Evolutionary conservation across 2,888 invertebrate species (phyloP).

Genomic region (Eremobia ochroleuca): DNA sequence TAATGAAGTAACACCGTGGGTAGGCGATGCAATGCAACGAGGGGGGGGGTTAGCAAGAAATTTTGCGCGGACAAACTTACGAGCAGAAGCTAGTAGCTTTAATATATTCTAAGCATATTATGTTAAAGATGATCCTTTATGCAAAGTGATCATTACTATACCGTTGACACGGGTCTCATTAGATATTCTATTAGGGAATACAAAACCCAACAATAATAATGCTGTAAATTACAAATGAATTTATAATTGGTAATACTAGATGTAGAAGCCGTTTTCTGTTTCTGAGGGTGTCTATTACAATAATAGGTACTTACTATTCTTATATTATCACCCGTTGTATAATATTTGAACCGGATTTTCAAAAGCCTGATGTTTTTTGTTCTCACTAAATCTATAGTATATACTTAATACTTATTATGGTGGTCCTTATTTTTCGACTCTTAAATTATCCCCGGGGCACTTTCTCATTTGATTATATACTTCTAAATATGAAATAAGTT

Average conservation of each 20-base stretch:
- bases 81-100: not conserved
- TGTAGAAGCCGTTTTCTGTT: conserved; percentile 12
- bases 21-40: too few relatives aligned
- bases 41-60: too few relatives aligned
- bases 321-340: not conserved
- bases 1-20: too few relatives aligned
- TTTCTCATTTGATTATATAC: too few relatives aligned
- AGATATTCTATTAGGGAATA: conserved; percentile 53
- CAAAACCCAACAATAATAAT: conserved; percentile 42
- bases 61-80: too few relatives aligned
- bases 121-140: conserved; percentile 28
- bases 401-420: too few relatives aligned
- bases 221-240: conserved; percentile 49
- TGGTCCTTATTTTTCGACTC: too few relatives aligned
- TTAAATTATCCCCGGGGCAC: too few relatives aligned
- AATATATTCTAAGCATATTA: conserved; percentile 28
- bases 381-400: too few relatives aligned
- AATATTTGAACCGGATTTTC: not conserved
- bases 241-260: conserved; percentile 50
- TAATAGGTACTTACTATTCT: not conserved
- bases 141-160: conserved; percentile 47
- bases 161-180: conserved; percentile 37
- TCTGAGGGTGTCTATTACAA: not conserved
- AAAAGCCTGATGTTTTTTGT: not conserved
- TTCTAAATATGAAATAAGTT: too few relatives aligned